phyloP scores from a whole-genome alignment of 2,888 invertebrate species.

The Amiota minor region DNA sequence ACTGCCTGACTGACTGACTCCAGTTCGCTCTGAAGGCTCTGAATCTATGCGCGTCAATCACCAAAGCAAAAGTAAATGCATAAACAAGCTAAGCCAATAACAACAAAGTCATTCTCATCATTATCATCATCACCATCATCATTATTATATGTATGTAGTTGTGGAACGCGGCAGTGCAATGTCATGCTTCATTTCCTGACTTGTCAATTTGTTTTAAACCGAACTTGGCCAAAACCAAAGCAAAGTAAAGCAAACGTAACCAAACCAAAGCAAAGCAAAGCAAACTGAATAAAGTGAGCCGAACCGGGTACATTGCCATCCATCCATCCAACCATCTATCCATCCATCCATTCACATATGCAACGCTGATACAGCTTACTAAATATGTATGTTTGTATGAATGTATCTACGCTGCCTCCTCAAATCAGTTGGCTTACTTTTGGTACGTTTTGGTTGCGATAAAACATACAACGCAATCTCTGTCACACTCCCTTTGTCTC shows the following conservation, averaged over 20 bases:
- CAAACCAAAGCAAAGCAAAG: background rate
- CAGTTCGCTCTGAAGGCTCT: constrained; percentile 35
- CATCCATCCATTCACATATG: too few species aligned
- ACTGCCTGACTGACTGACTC: constrained; percentile 27
- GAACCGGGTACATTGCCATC: too few species aligned
- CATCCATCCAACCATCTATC: background rate
- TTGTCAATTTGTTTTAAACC: constrained; percentile 62
- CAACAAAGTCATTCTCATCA: constrained; percentile 21
- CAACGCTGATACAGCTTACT: constrained; percentile 9
- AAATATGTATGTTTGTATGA: background rate
- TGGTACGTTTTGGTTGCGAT: background rate
- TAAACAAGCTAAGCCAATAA: background rate
- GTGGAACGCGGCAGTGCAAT: constrained; percentile 62
- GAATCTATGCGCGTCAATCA: constrained; percentile 52
- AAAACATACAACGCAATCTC: background rate
- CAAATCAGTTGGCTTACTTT: background rate
- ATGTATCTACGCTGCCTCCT: background rate
- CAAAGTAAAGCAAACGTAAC: background rate
- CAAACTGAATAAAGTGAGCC: too few species aligned
- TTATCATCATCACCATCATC: too few species aligned
- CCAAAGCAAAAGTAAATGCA: constrained; percentile 35
- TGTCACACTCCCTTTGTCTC: background rate
- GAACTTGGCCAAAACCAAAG: constrained; percentile 9
- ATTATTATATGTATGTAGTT: too few species aligned
- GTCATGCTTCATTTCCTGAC: constrained; percentile 72